These are phyloP conservation scores for Anolis sagrei DNA, from an alignment of 2,113 vertebrate species.

Conservation along the genomic window DNA sequence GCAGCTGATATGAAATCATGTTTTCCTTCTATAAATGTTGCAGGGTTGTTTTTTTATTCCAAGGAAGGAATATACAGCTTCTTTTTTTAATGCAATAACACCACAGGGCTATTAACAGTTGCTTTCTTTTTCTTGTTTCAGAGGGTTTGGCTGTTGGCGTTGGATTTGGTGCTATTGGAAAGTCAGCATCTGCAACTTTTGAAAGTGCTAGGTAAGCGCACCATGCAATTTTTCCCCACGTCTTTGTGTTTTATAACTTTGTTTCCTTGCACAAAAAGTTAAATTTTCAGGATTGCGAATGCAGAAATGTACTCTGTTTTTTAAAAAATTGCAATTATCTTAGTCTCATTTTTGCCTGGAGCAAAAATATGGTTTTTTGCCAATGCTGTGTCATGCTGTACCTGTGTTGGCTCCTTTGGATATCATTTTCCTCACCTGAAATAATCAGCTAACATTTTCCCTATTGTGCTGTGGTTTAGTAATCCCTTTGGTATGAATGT, in stretches of 20 bases:
- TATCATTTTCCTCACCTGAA: too few relatives aligned
- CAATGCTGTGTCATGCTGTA: too few relatives aligned
- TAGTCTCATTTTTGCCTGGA: too few relatives aligned
- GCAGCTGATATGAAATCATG: not conserved
- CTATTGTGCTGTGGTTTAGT: too few relatives aligned
- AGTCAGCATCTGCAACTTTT: conserved; percentile 89
- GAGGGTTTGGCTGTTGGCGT: conserved; percentile 97
- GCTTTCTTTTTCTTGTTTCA: conserved; percentile 70
- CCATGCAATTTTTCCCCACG: not conserved
- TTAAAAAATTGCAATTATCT: too few relatives aligned
- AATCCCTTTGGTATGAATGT: too few relatives aligned
- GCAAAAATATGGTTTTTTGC: too few relatives aligned
- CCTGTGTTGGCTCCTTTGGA: too few relatives aligned
- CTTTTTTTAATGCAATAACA: not conserved
- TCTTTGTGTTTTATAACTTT: not conserved
- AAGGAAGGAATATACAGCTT: not conserved
- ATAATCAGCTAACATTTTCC: too few relatives aligned
- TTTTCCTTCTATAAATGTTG: not conserved
- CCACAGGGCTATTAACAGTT: not conserved
- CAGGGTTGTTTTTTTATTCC: not conserved
- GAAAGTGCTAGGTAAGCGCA: conserved; percentile 90
- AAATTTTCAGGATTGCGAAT: not conserved
- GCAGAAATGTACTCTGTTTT: too few relatives aligned
- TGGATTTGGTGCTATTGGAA: conserved; percentile 91
- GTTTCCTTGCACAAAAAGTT: not conserved